These are phyloP conservation scores for Chydorus sphaericus DNA, from an alignment of 2,888 invertebrate species.

Conservation along the genomic window DNA sequence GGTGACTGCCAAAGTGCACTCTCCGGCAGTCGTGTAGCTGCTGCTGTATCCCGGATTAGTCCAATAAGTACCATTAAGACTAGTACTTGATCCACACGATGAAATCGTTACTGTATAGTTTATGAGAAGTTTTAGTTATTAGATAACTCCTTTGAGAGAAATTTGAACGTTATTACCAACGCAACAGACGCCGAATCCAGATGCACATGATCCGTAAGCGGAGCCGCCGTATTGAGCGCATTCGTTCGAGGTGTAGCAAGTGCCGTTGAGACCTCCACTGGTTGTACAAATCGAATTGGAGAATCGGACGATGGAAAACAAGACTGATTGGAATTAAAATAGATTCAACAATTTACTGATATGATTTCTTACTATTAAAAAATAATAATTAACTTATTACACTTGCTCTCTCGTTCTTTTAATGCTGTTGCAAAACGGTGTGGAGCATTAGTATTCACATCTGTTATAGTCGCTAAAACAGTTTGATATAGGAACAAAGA, in stretches of 20 bases:
- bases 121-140: no score
- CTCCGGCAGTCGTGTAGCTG: slow-evolving; percentile 31
- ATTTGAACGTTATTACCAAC: no score
- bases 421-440: no score
- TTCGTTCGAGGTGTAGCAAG: slow-evolving; percentile 62
- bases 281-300: slow-evolving; percentile 59
- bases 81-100: slow-evolving; percentile 47
- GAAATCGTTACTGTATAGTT: slow-evolving; percentile 10
- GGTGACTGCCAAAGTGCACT: slow-evolving; percentile 47
- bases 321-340: no score
- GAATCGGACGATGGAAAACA: slow-evolving; percentile 65
- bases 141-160: no score
- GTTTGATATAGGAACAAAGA: no score
- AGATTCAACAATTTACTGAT: slow-evolving; percentile 58
- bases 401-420: no score
- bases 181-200: slow-evolving; percentile 59
- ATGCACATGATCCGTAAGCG: slow-evolving; percentile 62
- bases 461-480: no score
- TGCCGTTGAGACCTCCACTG: slow-evolving; percentile 63
- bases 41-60: slow-evolving; percentile 51
- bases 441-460: no score
- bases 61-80: slow-evolving; percentile 50
- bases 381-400: no score
- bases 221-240: slow-evolving; percentile 49
- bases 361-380: no score